Evolutionary conservation across 2,888 invertebrate genomes (phyloP).

Genomic region (Anaspis maculata): DNA sequence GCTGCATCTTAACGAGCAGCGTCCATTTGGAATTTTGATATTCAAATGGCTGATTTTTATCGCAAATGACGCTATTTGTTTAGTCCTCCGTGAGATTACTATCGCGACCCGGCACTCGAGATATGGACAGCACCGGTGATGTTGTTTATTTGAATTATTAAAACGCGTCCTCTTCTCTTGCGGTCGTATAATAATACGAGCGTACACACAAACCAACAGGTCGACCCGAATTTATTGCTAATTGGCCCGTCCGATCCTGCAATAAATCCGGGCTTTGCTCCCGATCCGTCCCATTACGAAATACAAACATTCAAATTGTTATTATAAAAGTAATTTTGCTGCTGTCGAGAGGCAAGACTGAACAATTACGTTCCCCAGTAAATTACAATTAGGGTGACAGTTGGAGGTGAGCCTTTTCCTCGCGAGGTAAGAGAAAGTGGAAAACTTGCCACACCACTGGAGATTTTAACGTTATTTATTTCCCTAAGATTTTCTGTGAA

Average conservation of each 20-base stretch:
- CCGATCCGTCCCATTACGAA: conserved; percentile 7
- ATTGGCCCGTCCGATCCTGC: conserved; percentile 11
- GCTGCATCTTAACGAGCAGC: conserved; percentile 10
- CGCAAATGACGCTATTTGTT: conserved; percentile 35
- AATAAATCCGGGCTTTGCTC: conserved; percentile 10
- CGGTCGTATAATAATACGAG: too few relatives aligned
- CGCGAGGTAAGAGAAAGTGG: too few relatives aligned
- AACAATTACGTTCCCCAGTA: too few relatives aligned
- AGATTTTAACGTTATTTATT: too few relatives aligned
- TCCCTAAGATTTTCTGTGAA: too few relatives aligned
- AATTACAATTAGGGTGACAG: conserved; percentile 14
- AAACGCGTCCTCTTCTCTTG: conserved; percentile 15
- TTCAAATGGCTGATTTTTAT: conserved; percentile 37
- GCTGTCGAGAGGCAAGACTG: too few relatives aligned
- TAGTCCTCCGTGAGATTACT: conserved; percentile 30
- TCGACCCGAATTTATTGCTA: conserved; percentile 14
- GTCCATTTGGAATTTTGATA: conserved; percentile 34
- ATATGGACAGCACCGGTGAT: conserved; percentile 15
- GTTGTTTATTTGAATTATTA: conserved; percentile 18
- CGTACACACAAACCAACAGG: conserved; percentile 1
- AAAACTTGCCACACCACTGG: too few relatives aligned
- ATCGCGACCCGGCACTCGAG: conserved; percentile 19
- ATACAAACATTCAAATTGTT: conserved; percentile 10
- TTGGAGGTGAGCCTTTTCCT: too few relatives aligned
- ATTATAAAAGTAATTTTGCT: conserved; percentile 5